Conservation (phyloP, 2,113 vertebrate genomes). For the Tapirus terrestris region DNA sequence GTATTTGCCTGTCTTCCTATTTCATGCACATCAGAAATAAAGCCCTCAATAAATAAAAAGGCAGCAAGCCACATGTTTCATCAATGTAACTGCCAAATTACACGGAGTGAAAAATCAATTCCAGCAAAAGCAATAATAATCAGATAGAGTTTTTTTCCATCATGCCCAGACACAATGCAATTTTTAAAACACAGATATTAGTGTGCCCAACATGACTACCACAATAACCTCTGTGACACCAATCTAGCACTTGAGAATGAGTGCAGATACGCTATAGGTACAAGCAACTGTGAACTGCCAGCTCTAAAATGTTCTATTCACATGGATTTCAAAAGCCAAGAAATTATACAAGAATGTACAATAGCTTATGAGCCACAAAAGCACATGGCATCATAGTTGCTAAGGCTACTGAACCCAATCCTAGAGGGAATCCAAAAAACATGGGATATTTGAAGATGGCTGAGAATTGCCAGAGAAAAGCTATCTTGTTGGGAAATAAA, state of each 20-base stretch:
- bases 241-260: conserved; percentile 55
- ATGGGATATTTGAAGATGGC: not conserved
- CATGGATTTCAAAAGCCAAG: conserved; percentile 17
- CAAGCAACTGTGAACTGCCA: not conserved
- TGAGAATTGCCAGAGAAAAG: conserved; percentile 20
- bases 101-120: conserved; percentile 68
- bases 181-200: conserved; percentile 70
- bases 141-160: not conserved
- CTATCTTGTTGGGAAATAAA: not conserved
- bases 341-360: not conserved
- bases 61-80: conserved; percentile 55
- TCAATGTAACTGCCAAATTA: conserved; percentile 63
- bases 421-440: not conserved
- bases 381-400: not conserved
- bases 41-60: conserved; percentile 64
- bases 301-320: not conserved
- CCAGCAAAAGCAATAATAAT: conserved; percentile 68
- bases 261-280: conserved; percentile 30
- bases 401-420: not conserved
- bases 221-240: conserved; percentile 58
- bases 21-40: conserved; percentile 63
- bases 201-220: not conserved
- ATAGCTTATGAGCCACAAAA: not conserved
- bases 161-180: conserved; percentile 47
- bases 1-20: conserved; percentile 35